Conservation (phyloP, 1,140 invertebrate genomes). For the Zaprionus inermis region DNA sequence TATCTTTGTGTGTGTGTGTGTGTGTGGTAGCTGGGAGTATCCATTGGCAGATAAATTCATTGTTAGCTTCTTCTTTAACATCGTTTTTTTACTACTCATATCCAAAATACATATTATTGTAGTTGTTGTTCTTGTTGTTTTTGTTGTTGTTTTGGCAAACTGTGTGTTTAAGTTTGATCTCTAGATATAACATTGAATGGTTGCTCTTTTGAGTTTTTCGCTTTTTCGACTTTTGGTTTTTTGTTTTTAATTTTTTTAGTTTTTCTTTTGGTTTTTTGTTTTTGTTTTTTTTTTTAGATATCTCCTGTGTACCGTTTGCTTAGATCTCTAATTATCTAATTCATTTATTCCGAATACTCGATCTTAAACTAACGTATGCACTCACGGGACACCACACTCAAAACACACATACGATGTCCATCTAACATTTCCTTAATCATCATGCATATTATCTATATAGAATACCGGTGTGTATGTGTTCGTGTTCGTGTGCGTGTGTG, state of each 20-base stretch:
- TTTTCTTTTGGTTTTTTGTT: not conserved
- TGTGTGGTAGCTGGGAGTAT: not conserved
- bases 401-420: constrained; percentile 13
- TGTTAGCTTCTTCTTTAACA: not conserved
- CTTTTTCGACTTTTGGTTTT: not conserved
- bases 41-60: constrained; percentile 11
- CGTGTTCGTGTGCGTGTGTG: constrained; percentile 9
- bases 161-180: constrained; percentile 33
- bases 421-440: not conserved
- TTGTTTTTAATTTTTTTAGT: not conserved
- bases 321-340: constrained; percentile 32
- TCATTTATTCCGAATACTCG: constrained; percentile 37
- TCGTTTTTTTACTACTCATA: constrained; percentile 2
- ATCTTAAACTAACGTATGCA: constrained; percentile 30
- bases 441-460: constrained; percentile 6
- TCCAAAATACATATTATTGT: constrained; percentile 14
- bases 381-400: constrained; percentile 19
- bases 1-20: constrained; percentile 5
- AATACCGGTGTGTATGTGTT: not conserved
- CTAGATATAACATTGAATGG: constrained; percentile 41
- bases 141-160: constrained; percentile 4
- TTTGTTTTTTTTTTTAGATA: constrained; percentile 17
- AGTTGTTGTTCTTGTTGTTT: not conserved
- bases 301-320: constrained; percentile 48
- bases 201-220: constrained; percentile 10